Percentiles rank a stretch among this genome's conserved stretches.
Conservation (phyloP, 2,797 vertebrate species). For the Hypotaenidia okinawae region DNA sequence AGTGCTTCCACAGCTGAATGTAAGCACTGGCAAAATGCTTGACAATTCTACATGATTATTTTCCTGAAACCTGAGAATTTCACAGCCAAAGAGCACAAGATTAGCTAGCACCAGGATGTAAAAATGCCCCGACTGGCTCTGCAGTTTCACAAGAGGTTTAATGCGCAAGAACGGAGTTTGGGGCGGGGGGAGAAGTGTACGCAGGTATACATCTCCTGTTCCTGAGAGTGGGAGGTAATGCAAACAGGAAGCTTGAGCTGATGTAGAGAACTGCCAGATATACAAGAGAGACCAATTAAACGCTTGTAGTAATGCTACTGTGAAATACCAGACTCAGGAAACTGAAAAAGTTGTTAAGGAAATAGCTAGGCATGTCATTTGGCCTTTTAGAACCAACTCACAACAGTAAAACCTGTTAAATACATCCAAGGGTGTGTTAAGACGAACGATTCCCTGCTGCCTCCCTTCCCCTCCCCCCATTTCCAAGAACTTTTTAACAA, state of each 20-base stretch:
- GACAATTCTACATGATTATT: neutral
- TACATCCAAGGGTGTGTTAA: neutral
- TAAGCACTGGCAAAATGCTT: neutral
- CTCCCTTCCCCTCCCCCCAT: too few species aligned
- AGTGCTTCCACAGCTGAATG: neutral
- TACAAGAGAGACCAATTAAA: constrained; percentile 13
- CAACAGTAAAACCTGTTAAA: neutral
- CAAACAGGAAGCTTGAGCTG: neutral
- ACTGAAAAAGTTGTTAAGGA: constrained; percentile 21
- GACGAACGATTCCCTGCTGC: neutral
- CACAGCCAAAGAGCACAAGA: neutral
- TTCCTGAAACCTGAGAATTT: neutral
- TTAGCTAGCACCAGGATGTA: neutral
- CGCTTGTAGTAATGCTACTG: neutral
- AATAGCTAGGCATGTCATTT: neutral
- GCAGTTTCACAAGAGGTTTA: neutral
- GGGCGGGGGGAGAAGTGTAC: neutral
- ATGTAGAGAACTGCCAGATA: neutral
- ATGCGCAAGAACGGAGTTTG: neutral
- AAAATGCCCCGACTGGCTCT: neutral
- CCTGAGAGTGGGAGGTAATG: constrained; percentile 8
- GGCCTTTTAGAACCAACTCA: neutral
- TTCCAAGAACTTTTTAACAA: constrained; percentile 20
- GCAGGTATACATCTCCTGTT: neutral
- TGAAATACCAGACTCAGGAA: constrained; percentile 3